These are phyloP conservation scores for Synergus laeviventris DNA, from an alignment of 2,888 invertebrate species.

Conservation along the genomic window DNA sequence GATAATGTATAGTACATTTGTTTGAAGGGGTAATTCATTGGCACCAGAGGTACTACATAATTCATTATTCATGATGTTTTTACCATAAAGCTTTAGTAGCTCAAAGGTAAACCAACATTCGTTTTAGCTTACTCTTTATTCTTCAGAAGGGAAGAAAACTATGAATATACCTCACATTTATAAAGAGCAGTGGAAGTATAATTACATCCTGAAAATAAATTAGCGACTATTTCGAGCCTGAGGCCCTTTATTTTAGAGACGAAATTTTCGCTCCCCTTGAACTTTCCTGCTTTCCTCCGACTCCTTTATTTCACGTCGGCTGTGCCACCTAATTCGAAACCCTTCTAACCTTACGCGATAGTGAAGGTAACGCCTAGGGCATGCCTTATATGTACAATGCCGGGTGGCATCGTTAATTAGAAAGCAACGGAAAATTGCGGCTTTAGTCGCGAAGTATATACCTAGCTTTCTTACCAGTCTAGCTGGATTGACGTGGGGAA, in stretches of 20 bases:
- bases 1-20: not conserved
- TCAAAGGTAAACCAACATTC: constrained; percentile 22
- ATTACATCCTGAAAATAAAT: constrained; percentile 36
- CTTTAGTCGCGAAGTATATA: not conserved
- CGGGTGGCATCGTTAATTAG: constrained; percentile 30
- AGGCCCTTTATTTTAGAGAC: constrained; percentile 33
- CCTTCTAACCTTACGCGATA: constrained; percentile 54
- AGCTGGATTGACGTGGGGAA: constrained; percentile 11
- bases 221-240: constrained; percentile 30
- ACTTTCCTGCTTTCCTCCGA: constrained; percentile 9
- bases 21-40: not conserved
- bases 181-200: constrained; percentile 31
- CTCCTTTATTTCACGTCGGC: constrained; percentile 46
- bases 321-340: constrained; percentile 55
- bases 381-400: constrained; percentile 8
- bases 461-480: not conserved
- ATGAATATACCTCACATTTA: constrained; percentile 28
- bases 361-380: constrained; percentile 54
- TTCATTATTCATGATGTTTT: constrained; percentile 22
- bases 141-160: constrained; percentile 25
- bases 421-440: constrained; percentile 20
- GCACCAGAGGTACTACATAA: not conserved
- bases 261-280: constrained; percentile 25
- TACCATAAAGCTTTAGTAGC: constrained; percentile 1
- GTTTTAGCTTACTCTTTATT: constrained; percentile 12